phyloP scores from a whole-genome alignment of 92 coral and sea anemone genomes.

The Bergia sp. region DNA sequence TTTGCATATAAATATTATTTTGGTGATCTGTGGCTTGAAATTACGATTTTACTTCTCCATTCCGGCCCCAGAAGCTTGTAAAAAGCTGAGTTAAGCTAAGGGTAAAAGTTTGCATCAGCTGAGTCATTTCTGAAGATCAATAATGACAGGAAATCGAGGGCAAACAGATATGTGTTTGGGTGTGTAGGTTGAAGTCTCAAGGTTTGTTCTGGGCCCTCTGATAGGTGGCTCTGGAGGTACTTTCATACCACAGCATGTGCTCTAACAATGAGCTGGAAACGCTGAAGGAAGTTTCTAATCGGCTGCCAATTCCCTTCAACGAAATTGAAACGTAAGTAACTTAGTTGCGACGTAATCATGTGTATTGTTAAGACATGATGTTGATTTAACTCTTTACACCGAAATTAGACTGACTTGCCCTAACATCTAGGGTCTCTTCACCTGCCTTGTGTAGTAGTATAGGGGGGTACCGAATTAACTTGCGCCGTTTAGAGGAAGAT shows the following conservation, averaged over 20 bases:
- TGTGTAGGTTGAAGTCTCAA: background rate
- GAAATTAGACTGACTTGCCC: no score
- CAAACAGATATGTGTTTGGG: background rate
- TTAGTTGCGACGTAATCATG: background rate
- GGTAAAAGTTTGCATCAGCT: no score
- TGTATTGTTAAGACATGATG: no score
- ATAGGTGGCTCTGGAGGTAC: conserved; percentile 94
- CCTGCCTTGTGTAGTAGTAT: background rate
- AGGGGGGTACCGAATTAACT: background rate
- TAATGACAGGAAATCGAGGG: background rate
- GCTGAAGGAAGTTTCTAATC: conserved; percentile 56
- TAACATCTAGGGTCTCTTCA: no score
- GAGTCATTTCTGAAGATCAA: background rate
- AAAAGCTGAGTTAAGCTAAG: background rate
- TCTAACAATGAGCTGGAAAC: conserved; percentile 73
- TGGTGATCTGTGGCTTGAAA: no score
- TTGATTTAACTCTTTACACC: no score
- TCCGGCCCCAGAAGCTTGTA: background rate
- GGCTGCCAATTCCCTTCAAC: conserved; percentile 65
- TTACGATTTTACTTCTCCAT: background rate
- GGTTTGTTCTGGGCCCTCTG: background rate
- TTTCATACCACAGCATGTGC: conserved; percentile 97
- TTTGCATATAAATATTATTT: no score
- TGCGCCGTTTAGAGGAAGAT: no score
- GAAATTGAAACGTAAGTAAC: conserved; percentile 78